These are phyloP conservation scores for Nycticryphes semicollaris DNA, from an alignment of 2,113 vertebrate species.

Conservation along the genomic window DNA sequence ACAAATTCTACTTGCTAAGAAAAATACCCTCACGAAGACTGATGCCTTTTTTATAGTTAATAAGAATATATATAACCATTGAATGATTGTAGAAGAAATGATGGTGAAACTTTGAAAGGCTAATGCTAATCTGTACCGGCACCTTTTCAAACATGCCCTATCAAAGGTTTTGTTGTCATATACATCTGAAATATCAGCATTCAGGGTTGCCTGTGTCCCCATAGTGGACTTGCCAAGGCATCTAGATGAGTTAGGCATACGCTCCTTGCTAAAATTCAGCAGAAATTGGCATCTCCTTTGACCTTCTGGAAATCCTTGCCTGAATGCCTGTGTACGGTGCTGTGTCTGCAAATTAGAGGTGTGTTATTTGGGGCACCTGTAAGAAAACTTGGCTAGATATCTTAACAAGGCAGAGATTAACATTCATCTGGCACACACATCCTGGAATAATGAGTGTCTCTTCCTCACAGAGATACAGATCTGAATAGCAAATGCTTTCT, in stretches of 20 bases:
- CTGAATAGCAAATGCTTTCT: slow-evolving; percentile 4
- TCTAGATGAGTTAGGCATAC: neutral
- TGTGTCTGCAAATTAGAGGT: neutral
- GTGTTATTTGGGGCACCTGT: neutral
- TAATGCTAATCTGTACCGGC: neutral
- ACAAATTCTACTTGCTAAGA: slow-evolving; percentile 1
- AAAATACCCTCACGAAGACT: neutral
- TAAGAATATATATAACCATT: neutral
- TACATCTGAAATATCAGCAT: neutral
- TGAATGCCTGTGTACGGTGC: neutral
- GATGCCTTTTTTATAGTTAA: neutral
- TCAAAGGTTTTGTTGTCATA: neutral
- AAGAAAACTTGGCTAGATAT: neutral
- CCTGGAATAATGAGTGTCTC: slow-evolving; percentile 19
- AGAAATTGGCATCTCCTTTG: neutral
- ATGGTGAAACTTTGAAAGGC: neutral
- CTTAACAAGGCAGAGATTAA: slow-evolving; percentile 46
- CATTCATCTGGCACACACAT: slow-evolving; percentile 17
- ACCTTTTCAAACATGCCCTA: neutral
- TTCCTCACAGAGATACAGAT: slow-evolving; percentile 12
- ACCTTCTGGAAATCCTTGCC: slow-evolving; percentile 21
- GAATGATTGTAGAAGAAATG: neutral
- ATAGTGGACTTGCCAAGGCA: neutral
- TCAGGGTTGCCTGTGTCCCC: neutral
- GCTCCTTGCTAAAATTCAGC: neutral